These are phyloP conservation scores for Nautilus pompilius DNA, from an alignment of 1,140 invertebrate species.

Conservation along the genomic window DNA sequence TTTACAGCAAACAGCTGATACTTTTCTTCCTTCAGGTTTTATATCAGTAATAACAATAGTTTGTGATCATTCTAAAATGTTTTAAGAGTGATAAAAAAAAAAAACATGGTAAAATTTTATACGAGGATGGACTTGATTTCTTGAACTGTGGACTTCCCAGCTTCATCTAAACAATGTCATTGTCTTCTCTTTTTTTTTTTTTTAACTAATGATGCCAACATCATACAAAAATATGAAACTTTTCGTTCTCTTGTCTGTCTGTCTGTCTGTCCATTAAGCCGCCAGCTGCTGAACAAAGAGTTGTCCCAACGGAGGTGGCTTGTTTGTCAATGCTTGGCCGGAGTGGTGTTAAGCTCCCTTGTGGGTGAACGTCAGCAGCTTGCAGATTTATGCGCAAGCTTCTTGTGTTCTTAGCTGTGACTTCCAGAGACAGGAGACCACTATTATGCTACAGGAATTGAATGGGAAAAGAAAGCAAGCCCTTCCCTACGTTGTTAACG, in stretches of 20 bases:
- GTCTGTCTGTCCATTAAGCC: no score
- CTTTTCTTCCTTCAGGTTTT: not conserved
- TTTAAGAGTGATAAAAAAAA: not conserved
- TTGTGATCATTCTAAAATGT: not conserved
- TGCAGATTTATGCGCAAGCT: no score
- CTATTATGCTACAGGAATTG: not conserved
- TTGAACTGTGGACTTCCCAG: no score
- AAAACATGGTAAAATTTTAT: no score
- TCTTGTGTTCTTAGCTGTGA: no score
- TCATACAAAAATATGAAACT: no score
- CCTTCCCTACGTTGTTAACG: not conserved
- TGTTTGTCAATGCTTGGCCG: not conserved
- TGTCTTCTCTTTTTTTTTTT: no score
- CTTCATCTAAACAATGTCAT: no score
- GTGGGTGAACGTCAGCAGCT: not conserved
- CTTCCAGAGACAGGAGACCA: not conserved
- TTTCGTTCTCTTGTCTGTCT: no score
- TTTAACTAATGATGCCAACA: no score
- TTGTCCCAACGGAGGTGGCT: not conserved
- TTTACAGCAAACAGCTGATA: not conserved
- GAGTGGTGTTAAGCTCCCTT: not conserved
- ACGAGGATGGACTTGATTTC: no score
- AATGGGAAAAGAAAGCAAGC: not conserved
- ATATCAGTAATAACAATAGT: not conserved
- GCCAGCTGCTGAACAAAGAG: not conserved